Percentiles rank a stretch among this genome's conserved stretches.
Evolutionary conservation across 2,797 vertebrate species (phyloP).

Genomic region (Hyperoplus lanceolatus): DNA sequence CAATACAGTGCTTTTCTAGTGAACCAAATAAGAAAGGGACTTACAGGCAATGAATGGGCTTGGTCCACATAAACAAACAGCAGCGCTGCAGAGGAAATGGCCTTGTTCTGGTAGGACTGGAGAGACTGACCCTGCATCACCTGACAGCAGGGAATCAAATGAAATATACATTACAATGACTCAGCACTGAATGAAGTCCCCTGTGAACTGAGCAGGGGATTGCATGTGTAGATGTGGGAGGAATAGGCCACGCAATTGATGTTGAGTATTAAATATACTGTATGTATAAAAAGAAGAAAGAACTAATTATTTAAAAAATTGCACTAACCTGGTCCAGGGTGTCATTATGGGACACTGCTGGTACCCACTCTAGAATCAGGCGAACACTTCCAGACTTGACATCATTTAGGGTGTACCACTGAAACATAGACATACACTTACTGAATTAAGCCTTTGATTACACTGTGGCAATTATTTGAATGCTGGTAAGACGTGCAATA

Average conservation of each 20-base stretch:
- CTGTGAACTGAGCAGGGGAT: not conserved
- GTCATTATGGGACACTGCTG: slow-evolving; percentile 72
- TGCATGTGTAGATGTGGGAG: not conserved
- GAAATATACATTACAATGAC: slow-evolving; percentile 48
- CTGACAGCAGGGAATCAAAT: slow-evolving; percentile 73
- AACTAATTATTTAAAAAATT: not conserved
- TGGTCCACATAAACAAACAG: slow-evolving; percentile 90
- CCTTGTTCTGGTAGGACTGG: slow-evolving; percentile 87
- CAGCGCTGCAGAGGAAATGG: slow-evolving; percentile 86
- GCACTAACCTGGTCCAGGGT: slow-evolving; percentile 86
- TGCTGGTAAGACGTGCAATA: not conserved
- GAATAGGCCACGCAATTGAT: not conserved
- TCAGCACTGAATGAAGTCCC: slow-evolving; percentile 37
- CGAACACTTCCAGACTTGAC: slow-evolving; percentile 91
- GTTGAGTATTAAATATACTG: not conserved
- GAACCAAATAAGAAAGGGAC: slow-evolving; percentile 46
- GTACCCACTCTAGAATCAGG: slow-evolving; percentile 89
- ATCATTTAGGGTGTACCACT: slow-evolving; percentile 91
- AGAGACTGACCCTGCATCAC: slow-evolving; percentile 88
- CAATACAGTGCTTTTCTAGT: not conserved
- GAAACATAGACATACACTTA: slow-evolving; percentile 37
- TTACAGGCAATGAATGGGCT: slow-evolving; percentile 87
- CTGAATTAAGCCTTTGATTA: slow-evolving; percentile 19
- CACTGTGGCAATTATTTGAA: not conserved
- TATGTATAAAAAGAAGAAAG: not conserved